phyloP scores from a whole-genome alignment of 1,140 invertebrate species.

The Bombus fervidus region DNA sequence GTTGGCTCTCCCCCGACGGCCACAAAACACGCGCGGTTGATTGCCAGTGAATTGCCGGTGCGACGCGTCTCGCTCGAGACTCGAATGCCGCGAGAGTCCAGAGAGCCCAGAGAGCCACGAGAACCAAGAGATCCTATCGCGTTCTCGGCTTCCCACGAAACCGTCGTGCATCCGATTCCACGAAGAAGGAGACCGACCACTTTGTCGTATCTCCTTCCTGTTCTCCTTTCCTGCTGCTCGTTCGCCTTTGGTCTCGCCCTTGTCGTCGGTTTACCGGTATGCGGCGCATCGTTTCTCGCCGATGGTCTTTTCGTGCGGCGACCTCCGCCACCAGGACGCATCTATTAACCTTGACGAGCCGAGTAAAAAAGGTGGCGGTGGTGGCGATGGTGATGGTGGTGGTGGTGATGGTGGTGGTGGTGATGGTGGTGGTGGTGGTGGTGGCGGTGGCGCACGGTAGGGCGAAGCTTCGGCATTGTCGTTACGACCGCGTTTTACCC shows the following conservation, averaged over 20 bases:
- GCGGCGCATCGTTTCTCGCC: not conserved
- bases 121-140: constrained; percentile 22
- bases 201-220: too few relatives aligned
- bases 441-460: not conserved
- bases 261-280: not conserved
- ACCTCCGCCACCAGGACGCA: constrained; percentile 2
- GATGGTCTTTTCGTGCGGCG: not conserved
- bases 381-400: too few relatives aligned
- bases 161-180: not conserved
- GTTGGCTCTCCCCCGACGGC: constrained; percentile 64
- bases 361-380: constrained; percentile 1
- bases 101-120: constrained; percentile 1
- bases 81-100: constrained; percentile 24
- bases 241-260: not conserved
- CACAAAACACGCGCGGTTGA: constrained; percentile 76
- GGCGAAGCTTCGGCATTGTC: constrained; percentile 5
- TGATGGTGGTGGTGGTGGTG: too few relatives aligned
- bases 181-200: not conserved
- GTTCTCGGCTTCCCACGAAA: constrained; percentile 27
- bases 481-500: constrained; percentile 52
- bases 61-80: constrained; percentile 62
- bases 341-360: constrained; percentile 56
- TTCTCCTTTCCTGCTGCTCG: not conserved
- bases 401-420: too few relatives aligned
- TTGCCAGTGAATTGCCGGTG: constrained; percentile 75